A percentile compares a stretch with the other conserved stretches of the same genome.
These are phyloP conservation scores for Yponomeuta sedellus DNA, from an alignment of 2,888 invertebrate species.

Conservation along the genomic window DNA sequence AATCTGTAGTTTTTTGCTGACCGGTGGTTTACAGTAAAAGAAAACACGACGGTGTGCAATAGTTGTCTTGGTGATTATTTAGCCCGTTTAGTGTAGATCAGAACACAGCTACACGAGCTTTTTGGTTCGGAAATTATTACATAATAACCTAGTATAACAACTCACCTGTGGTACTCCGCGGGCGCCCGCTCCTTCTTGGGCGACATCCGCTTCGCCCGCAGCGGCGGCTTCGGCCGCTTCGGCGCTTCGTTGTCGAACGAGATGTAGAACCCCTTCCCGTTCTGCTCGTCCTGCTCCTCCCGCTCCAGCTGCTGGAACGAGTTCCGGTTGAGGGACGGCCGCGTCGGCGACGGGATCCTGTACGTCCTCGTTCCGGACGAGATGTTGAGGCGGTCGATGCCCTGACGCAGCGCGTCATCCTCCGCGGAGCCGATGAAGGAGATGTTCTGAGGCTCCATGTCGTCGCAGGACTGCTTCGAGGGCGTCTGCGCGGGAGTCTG, in stretches of 20 bases:
- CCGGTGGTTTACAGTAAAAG: no score
- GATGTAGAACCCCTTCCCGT: constrained; percentile 94
- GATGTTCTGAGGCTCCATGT: constrained; percentile 95
- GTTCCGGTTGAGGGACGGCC: constrained; percentile 82
- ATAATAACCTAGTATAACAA: constrained; percentile 18
- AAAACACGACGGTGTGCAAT: no score
- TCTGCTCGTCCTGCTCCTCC: constrained; percentile 55
- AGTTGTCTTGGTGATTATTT: no score
- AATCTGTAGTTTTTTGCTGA: no score
- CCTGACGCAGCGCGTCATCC: constrained; percentile 76
- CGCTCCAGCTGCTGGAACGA: constrained; percentile 79
- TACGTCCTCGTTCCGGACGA: constrained; percentile 92
- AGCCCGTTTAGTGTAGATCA: no score
- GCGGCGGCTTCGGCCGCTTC: constrained; percentile 91
- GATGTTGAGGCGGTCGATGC: constrained; percentile 87
- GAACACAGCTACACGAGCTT: no score
- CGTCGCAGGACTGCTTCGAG: constrained; percentile 79
- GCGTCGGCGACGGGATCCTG: constrained; percentile 91
- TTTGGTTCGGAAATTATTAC: no score
- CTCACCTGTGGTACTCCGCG: constrained; percentile 46
- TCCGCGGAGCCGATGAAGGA: constrained; percentile 89
- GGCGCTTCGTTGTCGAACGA: constrained; percentile 94
- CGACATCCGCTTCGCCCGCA: constrained; percentile 84
- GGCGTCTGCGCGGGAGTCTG: constrained; percentile 75
- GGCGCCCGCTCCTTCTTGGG: constrained; percentile 82